Evolutionary conservation across 2,797 vertebrate species (phyloP).

Genomic region (Thalassophryne amazonica): DNA sequence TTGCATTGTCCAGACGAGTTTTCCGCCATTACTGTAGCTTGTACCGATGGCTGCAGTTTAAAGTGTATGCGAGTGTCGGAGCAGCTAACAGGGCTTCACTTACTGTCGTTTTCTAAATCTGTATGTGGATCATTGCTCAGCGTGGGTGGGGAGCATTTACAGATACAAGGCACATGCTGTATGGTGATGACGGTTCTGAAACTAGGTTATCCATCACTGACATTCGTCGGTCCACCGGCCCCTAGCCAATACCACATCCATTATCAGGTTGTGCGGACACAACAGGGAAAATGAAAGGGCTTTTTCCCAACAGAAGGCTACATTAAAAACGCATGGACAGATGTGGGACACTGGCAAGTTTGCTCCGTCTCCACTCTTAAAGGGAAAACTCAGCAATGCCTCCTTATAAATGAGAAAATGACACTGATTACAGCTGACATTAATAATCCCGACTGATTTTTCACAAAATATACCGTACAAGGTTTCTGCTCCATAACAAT

Average conservation of each 20-base stretch:
- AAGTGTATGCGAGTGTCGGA: background rate
- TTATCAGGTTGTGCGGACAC: slow-evolving; percentile 66
- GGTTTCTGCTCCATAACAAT: too few relatives aligned
- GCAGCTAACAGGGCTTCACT: slow-evolving; percentile 15
- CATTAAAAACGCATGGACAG: slow-evolving; percentile 62
- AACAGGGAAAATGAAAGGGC: slow-evolving; percentile 55
- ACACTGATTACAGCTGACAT: slow-evolving; percentile 7
- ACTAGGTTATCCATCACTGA: slow-evolving; percentile 76
- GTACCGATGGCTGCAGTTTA: background rate
- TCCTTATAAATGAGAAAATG: slow-evolving; percentile 32
- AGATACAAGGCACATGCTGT: slow-evolving; percentile 68
- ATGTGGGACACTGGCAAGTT: slow-evolving; percentile 39
- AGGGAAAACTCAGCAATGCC: slow-evolving; percentile 25
- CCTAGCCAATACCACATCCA: slow-evolving; percentile 69
- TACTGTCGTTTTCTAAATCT: slow-evolving; percentile 9
- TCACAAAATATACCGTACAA: background rate
- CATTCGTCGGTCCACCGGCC: slow-evolving; percentile 47
- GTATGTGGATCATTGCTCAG: slow-evolving; percentile 22
- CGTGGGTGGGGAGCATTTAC: slow-evolving; percentile 24
- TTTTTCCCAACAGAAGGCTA: slow-evolving; percentile 52
- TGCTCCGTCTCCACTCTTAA: slow-evolving; percentile 8
- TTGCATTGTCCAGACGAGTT: too few relatives aligned
- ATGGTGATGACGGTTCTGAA: slow-evolving; percentile 70
- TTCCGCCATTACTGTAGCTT: too few relatives aligned
- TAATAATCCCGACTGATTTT: slow-evolving; percentile 4